Base-by-base conservation (phyloP, 2,113 vertebrate genomes). In the Chlorodrepanis virens region DNA sequence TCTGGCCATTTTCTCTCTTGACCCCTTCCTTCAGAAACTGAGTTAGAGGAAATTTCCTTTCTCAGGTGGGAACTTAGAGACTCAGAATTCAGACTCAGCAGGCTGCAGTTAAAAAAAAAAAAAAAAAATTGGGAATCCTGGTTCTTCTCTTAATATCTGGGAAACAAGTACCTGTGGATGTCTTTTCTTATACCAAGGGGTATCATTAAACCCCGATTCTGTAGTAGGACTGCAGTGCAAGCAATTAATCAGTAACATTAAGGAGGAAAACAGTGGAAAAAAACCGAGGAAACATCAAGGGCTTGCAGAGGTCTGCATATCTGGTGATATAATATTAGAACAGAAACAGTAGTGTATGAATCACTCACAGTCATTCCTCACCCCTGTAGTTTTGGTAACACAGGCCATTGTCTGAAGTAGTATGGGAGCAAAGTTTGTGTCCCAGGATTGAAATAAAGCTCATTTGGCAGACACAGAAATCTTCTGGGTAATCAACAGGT, bases 221-320 rank as follows among this genome's bases (percentile, higher is more conserved):
- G 11, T 4, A 74, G 50, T 2, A 74, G 35, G 39, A 35, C 42
- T 49, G 64, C 6, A 80, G 37, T 44, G 33, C 1, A 7, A 93
- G 35, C 15, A 71, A 64, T 80, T 81, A 0, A 45, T 79, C 37
- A 74, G 47, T 64, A 95, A 92, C 83, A 88, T 61, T 52, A 75
- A 80, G 52, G 44, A 80, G 82, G 68, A 96, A 89, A 93, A 88
- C 11, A 63, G 69, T 59, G 56, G 76, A 24, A 96, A 95, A 74
- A 74, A 20, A 23, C 10, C 83, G 76, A 86, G 78, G 82, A 92
- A 96, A 90, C 78, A 49, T 88, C 79, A 52, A 90, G 25, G 25
- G 64, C 9, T 93, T 64, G 56, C 60, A 75, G 76, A 78, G 21
- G 31, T 71, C 59, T 83, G 64, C 12, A 12, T 83, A 81, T 67